Evolutionary conservation across 1,140 invertebrate species (phyloP).

Genomic region (Bombus waltoni): DNA sequence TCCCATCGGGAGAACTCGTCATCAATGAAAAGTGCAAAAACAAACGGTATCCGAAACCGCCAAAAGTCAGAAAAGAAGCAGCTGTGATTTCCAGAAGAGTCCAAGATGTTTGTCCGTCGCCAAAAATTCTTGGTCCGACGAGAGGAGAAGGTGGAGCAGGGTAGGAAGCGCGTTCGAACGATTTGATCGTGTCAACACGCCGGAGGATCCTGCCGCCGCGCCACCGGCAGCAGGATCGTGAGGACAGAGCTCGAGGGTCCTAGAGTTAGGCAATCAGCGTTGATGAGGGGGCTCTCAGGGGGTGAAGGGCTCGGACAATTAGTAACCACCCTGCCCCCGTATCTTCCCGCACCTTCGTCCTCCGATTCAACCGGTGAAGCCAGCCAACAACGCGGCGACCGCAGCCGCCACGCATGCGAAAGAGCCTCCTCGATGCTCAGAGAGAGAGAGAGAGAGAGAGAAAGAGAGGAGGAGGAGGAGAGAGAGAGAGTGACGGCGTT

Average conservation of each 20-base stretch:
- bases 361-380: conserved; percentile 58
- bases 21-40: no score
- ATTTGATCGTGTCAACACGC: conserved; percentile 40
- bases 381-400: conserved; percentile 64
- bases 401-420: conserved; percentile 67
- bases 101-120: background rate
- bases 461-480: background rate
- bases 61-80: no score
- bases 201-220: conserved; percentile 45
- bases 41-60: no score
- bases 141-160: background rate
- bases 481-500: conserved; percentile 1
- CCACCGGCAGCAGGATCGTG: conserved; percentile 55
- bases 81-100: no score
- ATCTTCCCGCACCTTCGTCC: conserved; percentile 50
- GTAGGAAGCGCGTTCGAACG: conserved; percentile 4
- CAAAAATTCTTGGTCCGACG: background rate
- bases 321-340: conserved; percentile 74
- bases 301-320: conserved; percentile 80
- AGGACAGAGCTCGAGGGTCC: conserved; percentile 74
- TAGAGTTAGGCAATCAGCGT: conserved; percentile 83
- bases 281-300: conserved; percentile 78
- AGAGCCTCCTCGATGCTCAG: conserved; percentile 26
- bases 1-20: no score
- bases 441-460: conserved; percentile 12